Percentiles rank a stretch among this genome's conserved stretches.
phyloP scores from a whole-genome alignment of 2,797 vertebrate genomes.

The Lepilemur septentrionalis region DNA sequence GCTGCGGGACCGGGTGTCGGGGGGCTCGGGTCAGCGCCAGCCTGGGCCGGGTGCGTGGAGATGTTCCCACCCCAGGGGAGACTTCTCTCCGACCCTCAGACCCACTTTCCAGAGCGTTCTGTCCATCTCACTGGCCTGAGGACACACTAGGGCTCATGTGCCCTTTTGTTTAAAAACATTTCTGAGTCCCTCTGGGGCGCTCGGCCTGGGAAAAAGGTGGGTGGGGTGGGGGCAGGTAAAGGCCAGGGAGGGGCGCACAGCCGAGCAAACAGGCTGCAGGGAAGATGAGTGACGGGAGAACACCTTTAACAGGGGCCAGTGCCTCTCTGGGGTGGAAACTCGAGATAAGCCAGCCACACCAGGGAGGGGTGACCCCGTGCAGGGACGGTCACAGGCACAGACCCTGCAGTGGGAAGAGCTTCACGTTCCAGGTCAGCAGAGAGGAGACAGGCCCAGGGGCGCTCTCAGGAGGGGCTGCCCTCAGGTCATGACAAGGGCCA shows the following conservation, averaged over 20 bases:
- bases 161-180: neutral
- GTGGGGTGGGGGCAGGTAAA: rapidly evolving
- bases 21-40: neutral
- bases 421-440: rapidly evolving
- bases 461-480: neutral
- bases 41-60: neutral
- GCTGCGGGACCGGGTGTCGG: conserved; percentile 78
- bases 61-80: neutral
- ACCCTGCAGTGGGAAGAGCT: neutral
- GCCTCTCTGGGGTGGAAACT: neutral
- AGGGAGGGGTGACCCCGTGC: neutral
- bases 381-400: neutral
- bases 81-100: neutral
- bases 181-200: neutral
- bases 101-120: neutral
- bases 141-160: rapidly evolving
- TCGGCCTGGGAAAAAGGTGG: neutral
- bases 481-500: rapidly evolving
- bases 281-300: neutral
- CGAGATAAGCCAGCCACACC: neutral
- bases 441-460: neutral
- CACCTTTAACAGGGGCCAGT: neutral
- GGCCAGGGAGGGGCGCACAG: rapidly evolving
- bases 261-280: neutral
- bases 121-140: too few species aligned